Conservation (phyloP, 1,140 invertebrate species). For the Drosophila novamexicana region DNA sequence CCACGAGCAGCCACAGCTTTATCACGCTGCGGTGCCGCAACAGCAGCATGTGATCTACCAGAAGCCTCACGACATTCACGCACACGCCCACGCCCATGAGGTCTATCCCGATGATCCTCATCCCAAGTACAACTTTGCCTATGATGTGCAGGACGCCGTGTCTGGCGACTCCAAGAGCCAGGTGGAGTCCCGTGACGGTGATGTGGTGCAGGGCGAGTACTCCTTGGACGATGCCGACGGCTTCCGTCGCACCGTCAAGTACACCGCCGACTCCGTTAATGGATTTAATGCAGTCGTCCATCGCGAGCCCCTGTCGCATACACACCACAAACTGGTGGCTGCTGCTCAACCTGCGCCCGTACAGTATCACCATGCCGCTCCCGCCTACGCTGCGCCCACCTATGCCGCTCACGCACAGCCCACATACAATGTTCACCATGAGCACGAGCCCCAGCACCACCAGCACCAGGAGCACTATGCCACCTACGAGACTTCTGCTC, state of each 20-base stretch:
- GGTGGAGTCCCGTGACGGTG: conserved; percentile 86
- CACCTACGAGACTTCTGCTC: conserved; percentile 67
- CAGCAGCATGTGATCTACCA: conserved; percentile 72
- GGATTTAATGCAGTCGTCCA: conserved; percentile 85
- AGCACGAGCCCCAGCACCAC: conserved; percentile 47
- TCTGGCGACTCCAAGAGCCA: conserved; percentile 87
- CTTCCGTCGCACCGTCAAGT: conserved; percentile 84
- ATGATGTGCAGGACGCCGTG: conserved; percentile 85
- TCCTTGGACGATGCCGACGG: conserved; percentile 83
- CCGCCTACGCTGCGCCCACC: conserved; percentile 50
- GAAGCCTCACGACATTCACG: conserved; percentile 67
- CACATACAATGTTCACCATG: conserved; percentile 45
- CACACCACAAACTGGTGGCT: conserved; percentile 61
- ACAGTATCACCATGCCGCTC: conserved; percentile 65
- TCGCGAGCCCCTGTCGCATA: conserved; percentile 83
- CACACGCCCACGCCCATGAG: conserved; percentile 62
- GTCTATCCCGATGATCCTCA: conserved; percentile 85
- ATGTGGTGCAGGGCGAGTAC: conserved; percentile 85
- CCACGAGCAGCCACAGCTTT: conserved; percentile 56
- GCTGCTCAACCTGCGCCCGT: conserved; percentile 48
- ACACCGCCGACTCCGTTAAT: conserved; percentile 83
- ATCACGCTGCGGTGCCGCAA: conserved; percentile 43
- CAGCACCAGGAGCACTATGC: conserved; percentile 59
- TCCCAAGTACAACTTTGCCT: conserved; percentile 85
- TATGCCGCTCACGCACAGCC: conserved; percentile 38